These are phyloP conservation scores for Chloropsis cyanopogon DNA, from an alignment of 2,113 vertebrate genomes.

Conservation along the genomic window DNA sequence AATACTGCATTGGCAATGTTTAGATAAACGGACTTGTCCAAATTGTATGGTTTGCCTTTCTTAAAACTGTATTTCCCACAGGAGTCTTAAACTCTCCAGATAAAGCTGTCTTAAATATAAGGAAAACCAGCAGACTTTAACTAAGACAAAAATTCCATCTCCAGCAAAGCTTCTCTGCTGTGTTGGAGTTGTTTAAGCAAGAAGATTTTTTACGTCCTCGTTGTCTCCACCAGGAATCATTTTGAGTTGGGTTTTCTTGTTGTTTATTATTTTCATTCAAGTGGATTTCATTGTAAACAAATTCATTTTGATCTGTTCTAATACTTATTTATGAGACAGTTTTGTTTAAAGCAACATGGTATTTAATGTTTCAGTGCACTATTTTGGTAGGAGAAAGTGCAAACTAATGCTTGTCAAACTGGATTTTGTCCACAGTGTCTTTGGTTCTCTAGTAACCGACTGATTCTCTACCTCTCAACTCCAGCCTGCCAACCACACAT, in stretches of 20 bases:
- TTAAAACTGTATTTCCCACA: conserved; percentile 49
- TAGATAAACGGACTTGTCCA: conserved; percentile 46
- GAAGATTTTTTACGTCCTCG: not conserved
- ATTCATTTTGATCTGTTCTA: not conserved
- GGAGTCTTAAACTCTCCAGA: conserved; percentile 56
- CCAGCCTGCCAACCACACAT: not conserved
- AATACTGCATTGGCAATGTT: conserved; percentile 44
- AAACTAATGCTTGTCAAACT: not conserved
- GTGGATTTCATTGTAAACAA: conserved; percentile 30
- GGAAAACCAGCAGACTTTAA: not conserved
- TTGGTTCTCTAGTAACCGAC: not conserved
- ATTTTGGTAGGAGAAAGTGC: not conserved
- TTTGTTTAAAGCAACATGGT: not conserved
- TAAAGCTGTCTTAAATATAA: conserved; percentile 28
- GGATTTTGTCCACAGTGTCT: conserved; percentile 4
- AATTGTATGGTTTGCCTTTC: conserved; percentile 58
- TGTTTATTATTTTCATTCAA: not conserved
- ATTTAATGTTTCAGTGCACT: conserved; percentile 3
- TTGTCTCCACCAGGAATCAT: not conserved
- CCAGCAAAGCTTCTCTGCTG: not conserved
- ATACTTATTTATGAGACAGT: not conserved
- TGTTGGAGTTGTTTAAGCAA: not conserved
- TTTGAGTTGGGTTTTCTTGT: not conserved
- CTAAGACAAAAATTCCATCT: not conserved
- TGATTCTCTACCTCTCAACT: conserved; percentile 48